phyloP scores from a whole-genome alignment of 2,888 invertebrate genomes.

The Tipula helvola region DNA sequence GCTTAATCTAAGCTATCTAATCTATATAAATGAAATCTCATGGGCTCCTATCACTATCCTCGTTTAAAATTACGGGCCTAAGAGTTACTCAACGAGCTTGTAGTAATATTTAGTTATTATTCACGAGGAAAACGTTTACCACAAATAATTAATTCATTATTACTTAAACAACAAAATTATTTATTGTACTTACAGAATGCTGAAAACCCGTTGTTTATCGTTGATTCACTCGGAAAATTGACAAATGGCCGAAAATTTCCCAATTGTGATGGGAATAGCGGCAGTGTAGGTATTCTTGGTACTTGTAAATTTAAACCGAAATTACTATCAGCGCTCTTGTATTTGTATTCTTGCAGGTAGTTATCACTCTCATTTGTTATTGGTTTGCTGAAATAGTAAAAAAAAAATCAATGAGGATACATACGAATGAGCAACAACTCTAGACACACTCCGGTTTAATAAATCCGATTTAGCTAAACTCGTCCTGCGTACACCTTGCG shows the following conservation, averaged over 20 bases:
- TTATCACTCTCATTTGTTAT: neutral
- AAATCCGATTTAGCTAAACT: too few species aligned
- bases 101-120: too few species aligned
- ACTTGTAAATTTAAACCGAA: slow-evolving; percentile 6
- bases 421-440: too few species aligned
- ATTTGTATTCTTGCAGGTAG: neutral
- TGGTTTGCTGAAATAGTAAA: neutral
- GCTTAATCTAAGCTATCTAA: too few species aligned
- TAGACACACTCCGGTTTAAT: too few species aligned
- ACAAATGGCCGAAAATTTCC: slow-evolving; percentile 17
- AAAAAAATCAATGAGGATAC: neutral
- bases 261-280: slow-evolving; percentile 11
- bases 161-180: neutral
- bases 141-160: too few species aligned
- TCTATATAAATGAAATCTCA: too few species aligned
- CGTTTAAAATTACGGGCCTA: too few species aligned
- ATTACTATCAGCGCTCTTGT: neutral
- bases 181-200: slow-evolving; percentile 31
- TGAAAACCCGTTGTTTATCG: slow-evolving; percentile 32
- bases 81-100: too few species aligned
- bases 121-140: too few species aligned
- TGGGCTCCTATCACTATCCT: too few species aligned
- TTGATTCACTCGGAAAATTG: slow-evolving; percentile 27
- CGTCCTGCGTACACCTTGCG: too few species aligned
- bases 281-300: neutral